A percentile compares a stretch with the other conserved stretches of the same genome.
Evolutionary conservation across 2,113 vertebrate species (phyloP).

Genomic region (Neomonachus schauinslandi): DNA sequence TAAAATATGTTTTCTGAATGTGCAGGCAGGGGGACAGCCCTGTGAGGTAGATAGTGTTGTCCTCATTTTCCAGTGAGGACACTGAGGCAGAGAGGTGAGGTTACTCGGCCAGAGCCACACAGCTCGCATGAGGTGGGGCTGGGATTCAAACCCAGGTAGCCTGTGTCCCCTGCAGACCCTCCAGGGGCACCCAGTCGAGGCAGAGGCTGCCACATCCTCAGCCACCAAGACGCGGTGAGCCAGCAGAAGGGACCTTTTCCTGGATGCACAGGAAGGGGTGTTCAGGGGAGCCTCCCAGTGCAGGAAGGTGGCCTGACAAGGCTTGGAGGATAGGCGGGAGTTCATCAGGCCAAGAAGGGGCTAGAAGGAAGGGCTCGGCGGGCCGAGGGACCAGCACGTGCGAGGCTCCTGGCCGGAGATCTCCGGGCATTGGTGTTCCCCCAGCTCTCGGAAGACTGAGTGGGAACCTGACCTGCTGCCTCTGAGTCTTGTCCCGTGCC

Average conservation of each 20-base stretch:
- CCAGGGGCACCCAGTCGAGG: rapidly evolving
- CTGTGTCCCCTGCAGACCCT: not conserved
- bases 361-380: not conserved
- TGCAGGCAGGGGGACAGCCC: not conserved
- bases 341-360: not conserved
- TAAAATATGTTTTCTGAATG: not conserved
- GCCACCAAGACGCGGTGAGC: not conserved
- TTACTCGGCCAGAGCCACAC: not conserved
- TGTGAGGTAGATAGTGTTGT: not conserved
- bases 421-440: rapidly evolving
- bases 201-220: rapidly evolving
- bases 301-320: not conserved
- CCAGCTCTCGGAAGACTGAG: not conserved
- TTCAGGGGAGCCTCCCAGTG: not conserved
- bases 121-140: rapidly evolving
- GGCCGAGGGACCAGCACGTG: rapidly evolving
- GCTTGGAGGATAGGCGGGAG: not conserved
- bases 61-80: not conserved
- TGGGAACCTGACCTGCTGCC: not conserved
- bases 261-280: not conserved
- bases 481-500: conserved; percentile 41
- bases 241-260: not conserved
- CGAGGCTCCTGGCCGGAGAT: not conserved
- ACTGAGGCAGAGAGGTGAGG: not conserved
- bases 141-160: not conserved